Evolutionary conservation across 2,888 invertebrate species (phyloP).

Genomic region (Dromius quadrimaculatus): DNA sequence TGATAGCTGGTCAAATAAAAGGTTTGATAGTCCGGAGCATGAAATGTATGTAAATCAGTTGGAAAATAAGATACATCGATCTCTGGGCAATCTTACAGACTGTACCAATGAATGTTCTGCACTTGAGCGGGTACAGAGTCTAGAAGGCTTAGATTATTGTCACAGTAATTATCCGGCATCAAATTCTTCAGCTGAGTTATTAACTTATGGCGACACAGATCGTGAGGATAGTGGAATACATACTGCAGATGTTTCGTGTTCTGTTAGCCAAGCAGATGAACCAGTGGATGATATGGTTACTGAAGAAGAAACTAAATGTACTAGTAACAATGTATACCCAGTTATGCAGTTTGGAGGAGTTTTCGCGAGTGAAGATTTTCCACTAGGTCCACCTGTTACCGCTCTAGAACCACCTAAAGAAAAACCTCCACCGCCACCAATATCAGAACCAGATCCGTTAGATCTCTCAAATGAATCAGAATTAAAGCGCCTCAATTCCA

Average conservation of each 20-base stretch:
- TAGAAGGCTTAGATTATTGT: constrained; percentile 72
- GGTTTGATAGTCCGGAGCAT: constrained; percentile 72
- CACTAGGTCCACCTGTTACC: constrained; percentile 72
- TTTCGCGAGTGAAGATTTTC: constrained; percentile 63
- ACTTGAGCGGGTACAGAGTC: constrained; percentile 73
- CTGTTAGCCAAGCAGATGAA: constrained; percentile 80
- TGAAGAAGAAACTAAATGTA: constrained; percentile 55
- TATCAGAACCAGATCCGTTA: constrained; percentile 63
- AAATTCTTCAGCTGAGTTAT: constrained; percentile 72
- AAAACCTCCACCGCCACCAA: constrained; percentile 86
- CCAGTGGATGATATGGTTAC: constrained; percentile 70
- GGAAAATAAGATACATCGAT: constrained; percentile 68
- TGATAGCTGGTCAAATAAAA: constrained; percentile 55
- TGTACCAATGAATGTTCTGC: constrained; percentile 32
- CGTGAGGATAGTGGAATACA: constrained; percentile 85
- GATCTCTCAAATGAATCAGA: constrained; percentile 60
- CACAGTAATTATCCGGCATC: constrained; percentile 69
- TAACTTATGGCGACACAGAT: constrained; percentile 73
- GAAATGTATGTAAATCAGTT: constrained; percentile 66
- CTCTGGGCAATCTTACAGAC: constrained; percentile 69
- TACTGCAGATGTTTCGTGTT: constrained; percentile 82
- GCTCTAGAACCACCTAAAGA: constrained; percentile 79
- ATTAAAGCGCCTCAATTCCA: constrained; percentile 82
- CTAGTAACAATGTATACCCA: constrained; percentile 64
- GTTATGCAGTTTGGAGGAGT: constrained; percentile 43